Evolutionary conservation across 1,140 invertebrate species (phyloP), one percentile per base, ranked within the genome.

Genomic region (Drosophila bocki): DNA sequence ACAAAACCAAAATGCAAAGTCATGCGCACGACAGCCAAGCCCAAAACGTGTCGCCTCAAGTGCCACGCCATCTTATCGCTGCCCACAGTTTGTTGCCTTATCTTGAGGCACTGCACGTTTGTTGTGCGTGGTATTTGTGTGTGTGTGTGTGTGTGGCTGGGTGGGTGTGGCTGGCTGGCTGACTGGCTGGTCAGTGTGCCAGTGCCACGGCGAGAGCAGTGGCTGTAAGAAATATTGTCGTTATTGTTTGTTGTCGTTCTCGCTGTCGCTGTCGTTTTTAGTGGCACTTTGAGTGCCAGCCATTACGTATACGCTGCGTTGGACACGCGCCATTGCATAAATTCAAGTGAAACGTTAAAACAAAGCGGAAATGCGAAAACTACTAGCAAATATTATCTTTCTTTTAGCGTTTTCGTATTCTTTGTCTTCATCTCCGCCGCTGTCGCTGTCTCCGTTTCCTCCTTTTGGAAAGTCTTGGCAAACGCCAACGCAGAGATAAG

Each of bases 261-360:
- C 48, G 70, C 60, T 75, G 71, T 60, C 48, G 45, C 60, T 80
- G 70, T 72, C 80, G 80, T 75, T 82, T 82, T 87, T 84, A 74
- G 80, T 88, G 84, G 72, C 67, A 80, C 85, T 87, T 90, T 90
- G 78, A 90, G 84, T 84, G 78, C 74, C 71, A 63, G 72, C 74
- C 77, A 87, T 87, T 87, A 88, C 83, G 83, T 86, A 88, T 87
- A 84, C 85, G 84, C 80, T 83, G 84, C 84, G 77, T 87, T 87
- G 83, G 83, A 87, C 85, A 86, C 83, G 84, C 84, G 83, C 83
- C 83, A 84, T 84, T 87, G 83, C 83, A 86, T 88, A 88, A 88
- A 88, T 86, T 86, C 83, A 88, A 86, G 83, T 88, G 85, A 87
- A 80, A 88, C 86, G 85, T 87, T 86, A 87, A 87, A 87, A 88